These are phyloP conservation scores for Synanthedon myopaeformis DNA, from an alignment of 2,888 invertebrate species.

Conservation along the genomic window DNA sequence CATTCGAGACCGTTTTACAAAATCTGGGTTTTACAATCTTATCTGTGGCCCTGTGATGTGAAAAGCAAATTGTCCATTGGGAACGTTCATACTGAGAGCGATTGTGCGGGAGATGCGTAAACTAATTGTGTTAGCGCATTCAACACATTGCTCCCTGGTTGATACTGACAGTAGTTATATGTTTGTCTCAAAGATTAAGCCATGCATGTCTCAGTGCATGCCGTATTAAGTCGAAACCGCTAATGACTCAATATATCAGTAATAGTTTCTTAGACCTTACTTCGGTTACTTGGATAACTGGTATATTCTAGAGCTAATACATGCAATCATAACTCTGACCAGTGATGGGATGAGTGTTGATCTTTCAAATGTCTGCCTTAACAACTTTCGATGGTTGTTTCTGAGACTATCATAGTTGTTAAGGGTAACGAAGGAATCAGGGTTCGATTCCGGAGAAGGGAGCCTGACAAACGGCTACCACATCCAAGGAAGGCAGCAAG, in stretches of 20 bases:
- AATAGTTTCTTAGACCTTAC: background rate
- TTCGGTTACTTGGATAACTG: background rate
- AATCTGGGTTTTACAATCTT: too few relatives aligned
- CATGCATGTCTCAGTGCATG: background rate
- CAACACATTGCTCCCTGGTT: background rate
- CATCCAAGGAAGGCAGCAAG: constrained; percentile 70
- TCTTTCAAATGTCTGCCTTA: too few relatives aligned
- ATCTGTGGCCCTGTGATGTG: too few relatives aligned
- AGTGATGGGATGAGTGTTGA: too few relatives aligned
- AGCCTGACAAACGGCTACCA: background rate
- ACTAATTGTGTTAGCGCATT: too few relatives aligned
- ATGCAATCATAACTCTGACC: too few relatives aligned
- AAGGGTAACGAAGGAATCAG: constrained; percentile 78
- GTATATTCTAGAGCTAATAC: background rate
- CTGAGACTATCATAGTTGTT: constrained; percentile 72
- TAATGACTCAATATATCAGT: background rate
- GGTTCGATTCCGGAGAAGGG: constrained; percentile 60
- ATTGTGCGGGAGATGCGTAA: too few relatives aligned
- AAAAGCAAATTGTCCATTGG: too few relatives aligned
- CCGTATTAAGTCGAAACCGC: background rate
- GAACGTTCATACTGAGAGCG: too few relatives aligned
- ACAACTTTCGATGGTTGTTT: constrained; percentile 49
- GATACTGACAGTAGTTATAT: background rate
- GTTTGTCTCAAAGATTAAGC: background rate
- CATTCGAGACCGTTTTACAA: too few relatives aligned